These are phyloP conservation scores for Theonella swinhoei DNA, from an alignment of 37 sponge, comb jelly and placozoan genomes.

Conservation along the genomic window DNA sequence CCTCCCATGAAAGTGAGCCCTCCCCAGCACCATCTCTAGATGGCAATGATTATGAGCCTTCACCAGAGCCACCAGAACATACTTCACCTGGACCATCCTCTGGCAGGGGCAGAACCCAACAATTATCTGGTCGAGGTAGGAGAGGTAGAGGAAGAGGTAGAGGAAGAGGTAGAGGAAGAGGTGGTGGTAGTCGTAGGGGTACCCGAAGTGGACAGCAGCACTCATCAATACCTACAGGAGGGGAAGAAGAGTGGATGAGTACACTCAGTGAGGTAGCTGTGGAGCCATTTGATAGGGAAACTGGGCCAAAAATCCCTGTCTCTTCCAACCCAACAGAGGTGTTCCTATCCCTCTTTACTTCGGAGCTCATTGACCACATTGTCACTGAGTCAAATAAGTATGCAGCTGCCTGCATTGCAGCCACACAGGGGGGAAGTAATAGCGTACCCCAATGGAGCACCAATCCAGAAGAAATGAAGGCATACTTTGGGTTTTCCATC, in stretches of 20 bases:
- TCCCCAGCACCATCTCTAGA: too few species aligned
- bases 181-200: not conserved
- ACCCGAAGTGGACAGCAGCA: not conserved
- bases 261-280: not conserved
- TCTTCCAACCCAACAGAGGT: not conserved
- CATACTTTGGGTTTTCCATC: slow-evolving; percentile 30
- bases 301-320: not conserved
- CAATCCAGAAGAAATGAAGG: slow-evolving; percentile 1
- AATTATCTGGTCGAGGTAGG: not conserved
- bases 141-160: slow-evolving; percentile 5
- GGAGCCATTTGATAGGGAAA: not conserved
- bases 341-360: not conserved
- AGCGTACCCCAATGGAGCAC: not conserved
- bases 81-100: not conserved
- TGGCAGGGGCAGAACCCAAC: not conserved
- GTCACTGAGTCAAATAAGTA: slow-evolving; percentile 11
- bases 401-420: slow-evolving; percentile 7
- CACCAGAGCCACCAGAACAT: not conserved
- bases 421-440: not conserved
- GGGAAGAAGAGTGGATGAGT: not conserved
- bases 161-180: not conserved
- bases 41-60: too few species aligned
- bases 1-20: too few species aligned
- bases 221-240: not conserved
- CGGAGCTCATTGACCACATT: slow-evolving; percentile 6